These are phyloP conservation scores for Sebastes fasciatus DNA, from an alignment of 2,113 vertebrate genomes.

Conservation along the genomic window DNA sequence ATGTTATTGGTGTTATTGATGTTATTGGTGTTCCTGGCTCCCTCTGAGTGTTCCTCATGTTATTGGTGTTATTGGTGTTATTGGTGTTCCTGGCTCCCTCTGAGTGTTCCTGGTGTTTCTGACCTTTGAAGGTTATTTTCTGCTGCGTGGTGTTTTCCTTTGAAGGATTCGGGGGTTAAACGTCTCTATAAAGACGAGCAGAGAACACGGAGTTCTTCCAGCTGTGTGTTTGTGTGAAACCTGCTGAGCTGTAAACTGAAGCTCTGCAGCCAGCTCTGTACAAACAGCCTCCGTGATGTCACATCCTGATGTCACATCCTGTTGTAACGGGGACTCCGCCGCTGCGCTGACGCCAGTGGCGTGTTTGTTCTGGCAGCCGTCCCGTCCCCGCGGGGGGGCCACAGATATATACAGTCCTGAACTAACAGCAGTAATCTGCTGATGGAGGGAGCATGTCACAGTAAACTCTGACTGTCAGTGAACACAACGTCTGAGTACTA, in stretches of 20 bases:
- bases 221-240: conserved; percentile 38
- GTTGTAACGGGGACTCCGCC: conserved; percentile 42
- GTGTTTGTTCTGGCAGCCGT: conserved; percentile 52
- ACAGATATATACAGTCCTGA: not conserved
- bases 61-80: too few species aligned
- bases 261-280: conserved; percentile 3
- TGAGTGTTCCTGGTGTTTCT: not conserved
- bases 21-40: too few species aligned
- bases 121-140: not conserved
- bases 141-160: not conserved
- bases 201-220: conserved; percentile 18
- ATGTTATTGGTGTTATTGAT: too few species aligned
- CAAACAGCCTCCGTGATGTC: conserved; percentile 55
- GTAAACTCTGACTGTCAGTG: not conserved
- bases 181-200: not conserved
- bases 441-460: too few species aligned
- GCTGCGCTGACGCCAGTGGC: conserved; percentile 31
- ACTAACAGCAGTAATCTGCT: not conserved
- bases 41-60: fast-evolving
- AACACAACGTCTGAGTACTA: not conserved
- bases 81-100: too few species aligned
- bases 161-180: not conserved
- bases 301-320: conserved; percentile 69
- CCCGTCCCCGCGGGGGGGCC: not conserved
- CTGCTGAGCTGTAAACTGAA: conserved; percentile 39